A percentile compares a stretch with the other conserved stretches of the same genome.
phyloP scores from a whole-genome alignment of 2,113 vertebrate species.

The Oenanthe oenanthe region DNA sequence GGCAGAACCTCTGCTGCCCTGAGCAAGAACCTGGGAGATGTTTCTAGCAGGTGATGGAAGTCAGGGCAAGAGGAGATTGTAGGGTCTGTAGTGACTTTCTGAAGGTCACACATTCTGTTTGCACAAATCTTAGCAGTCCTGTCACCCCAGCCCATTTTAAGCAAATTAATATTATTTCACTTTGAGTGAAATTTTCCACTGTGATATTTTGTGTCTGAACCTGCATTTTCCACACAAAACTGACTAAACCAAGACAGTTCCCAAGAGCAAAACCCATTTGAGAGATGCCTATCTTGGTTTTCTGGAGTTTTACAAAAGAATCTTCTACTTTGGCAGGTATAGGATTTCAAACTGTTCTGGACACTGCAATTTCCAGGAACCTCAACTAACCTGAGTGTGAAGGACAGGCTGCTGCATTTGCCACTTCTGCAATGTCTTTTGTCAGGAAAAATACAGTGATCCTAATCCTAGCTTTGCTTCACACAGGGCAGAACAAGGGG shows the following conservation, averaged over 20 bases:
- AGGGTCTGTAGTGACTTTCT: neutral
- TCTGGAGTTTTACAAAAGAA: neutral
- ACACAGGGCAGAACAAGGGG: neutral
- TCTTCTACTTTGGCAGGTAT: neutral
- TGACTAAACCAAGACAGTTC: neutral
- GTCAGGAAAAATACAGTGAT: neutral
- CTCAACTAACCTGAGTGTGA: neutral
- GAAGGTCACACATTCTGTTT: neutral
- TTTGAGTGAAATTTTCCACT: neutral
- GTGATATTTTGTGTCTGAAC: neutral
- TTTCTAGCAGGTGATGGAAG: neutral
- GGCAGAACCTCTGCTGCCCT: neutral
- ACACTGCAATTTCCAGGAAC: neutral
- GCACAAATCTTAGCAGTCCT: neutral
- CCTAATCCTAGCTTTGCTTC: neutral
- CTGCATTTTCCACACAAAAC: neutral
- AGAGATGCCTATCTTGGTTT: neutral
- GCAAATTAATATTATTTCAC: neutral
- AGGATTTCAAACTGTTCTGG: neutral
- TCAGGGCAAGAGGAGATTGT: neutral
- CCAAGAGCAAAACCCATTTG: neutral
- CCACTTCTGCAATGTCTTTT: accelerated
- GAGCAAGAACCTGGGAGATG: neutral
- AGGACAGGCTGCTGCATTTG: neutral
- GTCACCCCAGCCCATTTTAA: neutral